phyloP scores from a whole-genome alignment of 2,797 vertebrate species.

The Leuciscus waleckii region DNA sequence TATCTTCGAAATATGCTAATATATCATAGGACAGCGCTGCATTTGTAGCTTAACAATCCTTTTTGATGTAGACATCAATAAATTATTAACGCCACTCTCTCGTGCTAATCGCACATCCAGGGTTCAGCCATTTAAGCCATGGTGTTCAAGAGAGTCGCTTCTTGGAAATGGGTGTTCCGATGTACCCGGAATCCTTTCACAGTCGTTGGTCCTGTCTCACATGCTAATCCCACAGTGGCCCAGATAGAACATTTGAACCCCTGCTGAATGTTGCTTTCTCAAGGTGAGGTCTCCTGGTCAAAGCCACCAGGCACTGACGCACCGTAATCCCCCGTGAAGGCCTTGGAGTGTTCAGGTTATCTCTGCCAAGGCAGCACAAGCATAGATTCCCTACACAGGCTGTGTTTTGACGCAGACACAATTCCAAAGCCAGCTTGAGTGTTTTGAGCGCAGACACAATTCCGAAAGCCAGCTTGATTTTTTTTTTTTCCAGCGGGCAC shows the following conservation, averaged over 20 bases:
- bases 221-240: conserved; percentile 55
- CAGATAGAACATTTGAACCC: conserved; percentile 55
- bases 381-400: conserved; percentile 36
- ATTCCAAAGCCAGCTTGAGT: conserved; percentile 52
- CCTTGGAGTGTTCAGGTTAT: conserved; percentile 41
- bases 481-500: conserved; percentile 43
- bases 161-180: conserved; percentile 1
- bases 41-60: not conserved
- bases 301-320: conserved; percentile 19
- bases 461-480: conserved; percentile 52
- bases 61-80: conserved; percentile 37
- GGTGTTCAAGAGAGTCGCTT: not conserved
- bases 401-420: conserved; percentile 43
- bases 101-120: conserved; percentile 22
- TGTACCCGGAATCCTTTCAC: conserved; percentile 48
- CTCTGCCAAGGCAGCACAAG: conserved; percentile 27
- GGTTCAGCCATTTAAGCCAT: conserved; percentile 28
- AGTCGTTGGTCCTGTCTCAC: conserved; percentile 48
- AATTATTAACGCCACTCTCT: conserved; percentile 13
- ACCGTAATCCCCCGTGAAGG: conserved; percentile 33
- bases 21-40: not conserved
- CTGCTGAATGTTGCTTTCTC: conserved; percentile 38
- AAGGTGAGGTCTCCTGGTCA: conserved; percentile 52
- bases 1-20: conserved; percentile 6
- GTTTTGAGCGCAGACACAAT: conserved; percentile 47